Percentiles rank a stretch among this genome's conserved stretches.
phyloP scores from a whole-genome alignment of 2,797 vertebrate genomes.

The Tamandua tetradactyla region DNA sequence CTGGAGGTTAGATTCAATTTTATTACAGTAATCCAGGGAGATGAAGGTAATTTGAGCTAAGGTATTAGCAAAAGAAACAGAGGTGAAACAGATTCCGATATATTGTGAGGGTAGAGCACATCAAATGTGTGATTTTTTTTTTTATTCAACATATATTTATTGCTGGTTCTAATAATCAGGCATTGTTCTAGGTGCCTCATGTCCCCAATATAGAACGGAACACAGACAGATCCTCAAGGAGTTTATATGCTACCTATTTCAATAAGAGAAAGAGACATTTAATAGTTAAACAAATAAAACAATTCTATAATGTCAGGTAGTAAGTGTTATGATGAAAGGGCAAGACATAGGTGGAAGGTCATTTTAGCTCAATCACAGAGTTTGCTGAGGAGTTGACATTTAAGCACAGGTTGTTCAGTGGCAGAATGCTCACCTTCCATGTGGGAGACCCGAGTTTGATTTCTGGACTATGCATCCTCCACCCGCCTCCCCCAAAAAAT shows the following conservation, averaged over 20 bases:
- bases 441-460: too few species aligned
- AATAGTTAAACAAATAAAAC: neutral
- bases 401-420: neutral
- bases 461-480: too few species aligned
- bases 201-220: neutral
- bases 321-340: neutral
- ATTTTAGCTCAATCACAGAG: neutral
- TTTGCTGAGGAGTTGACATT: neutral
- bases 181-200: neutral
- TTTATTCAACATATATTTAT: neutral
- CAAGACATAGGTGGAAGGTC: neutral
- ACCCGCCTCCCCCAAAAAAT: too few species aligned
- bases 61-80: neutral
- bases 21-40: slow-evolving; percentile 20
- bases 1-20: neutral
- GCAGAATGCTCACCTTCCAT: too few species aligned
- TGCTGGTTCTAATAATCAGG: neutral
- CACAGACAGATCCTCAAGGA: neutral
- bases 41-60: neutral
- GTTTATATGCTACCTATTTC: neutral
- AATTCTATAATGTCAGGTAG: neutral
- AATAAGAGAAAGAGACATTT: neutral
- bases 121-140: neutral
- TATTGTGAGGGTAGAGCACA: neutral
- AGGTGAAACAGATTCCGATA: neutral